Conservation (phyloP, 2,888 invertebrate genomes). For the Marronus borbonicus region DNA sequence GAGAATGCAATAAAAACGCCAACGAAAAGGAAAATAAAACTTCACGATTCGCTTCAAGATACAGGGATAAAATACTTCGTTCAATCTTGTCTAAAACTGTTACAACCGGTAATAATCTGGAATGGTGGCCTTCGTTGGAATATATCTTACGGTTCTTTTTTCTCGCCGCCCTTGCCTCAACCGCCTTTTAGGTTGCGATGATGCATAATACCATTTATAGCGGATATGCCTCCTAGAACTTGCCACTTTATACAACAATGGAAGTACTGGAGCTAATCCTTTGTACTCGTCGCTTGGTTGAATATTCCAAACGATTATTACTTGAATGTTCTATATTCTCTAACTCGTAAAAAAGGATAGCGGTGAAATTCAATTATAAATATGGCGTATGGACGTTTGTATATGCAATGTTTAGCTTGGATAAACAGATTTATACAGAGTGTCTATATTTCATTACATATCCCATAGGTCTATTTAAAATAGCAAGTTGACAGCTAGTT, state of each 20-base stretch:
- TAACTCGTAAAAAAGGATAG: not conserved
- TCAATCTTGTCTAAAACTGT: conserved; percentile 57
- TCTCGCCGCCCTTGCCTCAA: not conserved
- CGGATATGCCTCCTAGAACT: conserved; percentile 12
- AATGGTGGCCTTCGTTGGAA: conserved; percentile 32
- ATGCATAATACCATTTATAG: conserved; percentile 41
- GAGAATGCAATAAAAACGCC: conserved; percentile 37
- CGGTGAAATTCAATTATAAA: not conserved
- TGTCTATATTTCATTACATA: too few relatives aligned
- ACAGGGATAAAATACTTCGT: conserved; percentile 50
- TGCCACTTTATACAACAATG: conserved; percentile 18
- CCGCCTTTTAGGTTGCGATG: conserved; percentile 23
- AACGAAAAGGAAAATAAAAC: conserved; percentile 35
- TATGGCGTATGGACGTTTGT: not conserved
- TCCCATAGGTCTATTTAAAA: too few relatives aligned
- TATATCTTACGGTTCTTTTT: conserved; percentile 28
- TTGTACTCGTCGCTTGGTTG: conserved; percentile 15
- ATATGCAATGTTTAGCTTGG: not conserved
- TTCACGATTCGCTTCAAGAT: conserved; percentile 39
- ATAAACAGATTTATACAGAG: not conserved
- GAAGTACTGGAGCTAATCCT: conserved; percentile 24
- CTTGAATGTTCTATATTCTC: not conserved
- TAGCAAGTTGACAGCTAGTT: too few relatives aligned
- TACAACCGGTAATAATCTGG: conserved; percentile 50
- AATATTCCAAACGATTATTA: conserved; percentile 24